Evolutionary conservation across 2,888 invertebrate species (phyloP), one percentile per base, ranked within the genome.

Genomic region (Melolontha melolontha): DNA sequence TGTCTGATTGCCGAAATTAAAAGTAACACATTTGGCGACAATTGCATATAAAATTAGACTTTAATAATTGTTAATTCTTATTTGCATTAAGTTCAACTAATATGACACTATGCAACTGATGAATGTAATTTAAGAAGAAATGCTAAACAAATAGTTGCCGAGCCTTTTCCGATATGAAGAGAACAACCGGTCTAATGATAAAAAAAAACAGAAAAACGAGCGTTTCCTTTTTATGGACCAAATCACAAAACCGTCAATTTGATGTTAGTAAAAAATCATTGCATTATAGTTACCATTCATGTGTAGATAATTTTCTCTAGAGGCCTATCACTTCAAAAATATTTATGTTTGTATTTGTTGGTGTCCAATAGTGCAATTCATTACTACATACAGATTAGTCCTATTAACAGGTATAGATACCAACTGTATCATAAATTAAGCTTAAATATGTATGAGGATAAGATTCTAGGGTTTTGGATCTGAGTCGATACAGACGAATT

Each of bases 171-270:
- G 47, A 29, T 34, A 17, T 5, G 34, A 47, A 39, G 47, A 6
- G 42, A 34, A 62, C n/a, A 49, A 34, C 11, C 16, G 17, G 7
- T 11, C 10, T 16, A 27, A 52, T 47, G 16, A 12, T 29, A 34
- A 6, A 47, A 34, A 62, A 12, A 22, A 57, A 47, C 14, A 49
- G 17, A 49, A 49, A 12, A 47, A 42, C 27, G 44, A 62, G 17
- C 59, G 47, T 62, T 62, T 62, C 16, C 14, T 62, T 34, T 57
- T 62, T 62, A 47, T 49, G 59, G 59, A 62, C 59, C 59, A 62
- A 62, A 62, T 49, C 34, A 62, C 49, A 62, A 10, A 62, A 34
- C 59, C 59, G 59, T 62, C 59, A 62, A 49, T 62, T 62, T 47
- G 47, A 62, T 59, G 59, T 59, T 59, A 44, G 29, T 34, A 59